Conservation (phyloP, 2,113 vertebrate species). For the Pseudorasbora parva region DNA sequence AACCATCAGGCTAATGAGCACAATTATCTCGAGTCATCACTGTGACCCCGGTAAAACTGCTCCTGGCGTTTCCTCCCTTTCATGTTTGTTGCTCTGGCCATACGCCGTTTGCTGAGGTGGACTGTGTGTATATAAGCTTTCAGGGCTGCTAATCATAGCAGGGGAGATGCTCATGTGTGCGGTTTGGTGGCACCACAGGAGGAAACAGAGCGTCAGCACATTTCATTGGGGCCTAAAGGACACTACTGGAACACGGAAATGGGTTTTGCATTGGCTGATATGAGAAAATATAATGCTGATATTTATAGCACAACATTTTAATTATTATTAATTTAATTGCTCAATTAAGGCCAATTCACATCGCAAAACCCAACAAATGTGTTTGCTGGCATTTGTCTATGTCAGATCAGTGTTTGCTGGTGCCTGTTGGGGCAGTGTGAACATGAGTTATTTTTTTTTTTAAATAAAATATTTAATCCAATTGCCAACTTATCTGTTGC, state of each 20-base stretch:
- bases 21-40: background rate
- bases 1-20: background rate
- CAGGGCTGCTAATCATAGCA: slow-evolving; percentile 46
- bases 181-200: slow-evolving; percentile 11
- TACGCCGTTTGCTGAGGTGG: slow-evolving; percentile 31
- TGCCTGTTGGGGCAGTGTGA: no score
- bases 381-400: no score
- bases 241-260: background rate
- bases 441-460: no score
- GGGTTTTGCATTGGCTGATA: background rate
- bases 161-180: slow-evolving; percentile 19
- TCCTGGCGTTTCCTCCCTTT: slow-evolving; percentile 31
- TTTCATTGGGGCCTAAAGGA: slow-evolving; percentile 14
- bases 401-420: no score
- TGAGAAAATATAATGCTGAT: background rate
- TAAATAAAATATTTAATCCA: no score
- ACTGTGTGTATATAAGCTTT: slow-evolving; percentile 43
- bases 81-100: slow-evolving; percentile 3
- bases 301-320: background rate
- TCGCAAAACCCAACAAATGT: no score
- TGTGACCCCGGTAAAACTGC: slow-evolving; percentile 13
- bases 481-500: no score
- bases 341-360: background rate
- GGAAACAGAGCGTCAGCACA: slow-evolving; percentile 3
- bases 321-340: background rate